Evolutionary conservation across 2,888 invertebrate genomes (phyloP), one percentile per base, ranked within the genome.

Genomic region (Trachelus stipa): DNA sequence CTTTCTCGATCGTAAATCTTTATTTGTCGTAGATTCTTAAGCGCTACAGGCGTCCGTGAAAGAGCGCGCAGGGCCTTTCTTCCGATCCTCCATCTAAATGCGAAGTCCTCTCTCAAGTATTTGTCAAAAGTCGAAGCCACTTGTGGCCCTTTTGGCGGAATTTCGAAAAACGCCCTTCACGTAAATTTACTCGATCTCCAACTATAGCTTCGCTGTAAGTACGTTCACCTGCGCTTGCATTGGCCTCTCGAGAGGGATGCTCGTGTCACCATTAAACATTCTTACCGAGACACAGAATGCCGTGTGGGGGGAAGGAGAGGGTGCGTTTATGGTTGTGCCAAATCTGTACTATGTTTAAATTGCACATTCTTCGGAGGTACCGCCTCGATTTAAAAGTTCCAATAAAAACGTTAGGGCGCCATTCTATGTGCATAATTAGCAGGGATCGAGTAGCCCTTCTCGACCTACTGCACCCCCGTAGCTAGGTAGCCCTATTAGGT

Each of bases 1-100:
- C 83, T 85, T 85, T 84, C 82, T 30, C 81, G 75, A 74, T 85
- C 87, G 85, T 88, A 88, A 88, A 88, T 88, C 87, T 86, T 83
- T 82, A 88, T 88, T 88, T 87, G 86, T 86, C 87, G 80, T 83
- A 75, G 77, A 84, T 85, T 82, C 84, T 82, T 82, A 82, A 83
- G 75, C 82, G 73, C 79, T 73, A 76, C 81, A 69, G 84, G 81
- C 81, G 80, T 80, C 77, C 68, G 74, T 34, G 31, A 71, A 33
- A 34, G 31, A 71, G 33, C 31, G 30, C 0, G 1, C n/a, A 33
- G 35, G 73, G 34, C 76, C 75, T 81, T 81, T 81, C 79, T 78
- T 73, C 40, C 69, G 0, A 34, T 56, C 12, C 4, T 9, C 34
- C 31, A 33, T 30, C 71, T 3, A 71, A 31, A 23, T 11, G 71